Evolutionary conservation across 1,140 invertebrate species (phyloP).

Genomic region (Tetranychus cinnabarinus): DNA sequence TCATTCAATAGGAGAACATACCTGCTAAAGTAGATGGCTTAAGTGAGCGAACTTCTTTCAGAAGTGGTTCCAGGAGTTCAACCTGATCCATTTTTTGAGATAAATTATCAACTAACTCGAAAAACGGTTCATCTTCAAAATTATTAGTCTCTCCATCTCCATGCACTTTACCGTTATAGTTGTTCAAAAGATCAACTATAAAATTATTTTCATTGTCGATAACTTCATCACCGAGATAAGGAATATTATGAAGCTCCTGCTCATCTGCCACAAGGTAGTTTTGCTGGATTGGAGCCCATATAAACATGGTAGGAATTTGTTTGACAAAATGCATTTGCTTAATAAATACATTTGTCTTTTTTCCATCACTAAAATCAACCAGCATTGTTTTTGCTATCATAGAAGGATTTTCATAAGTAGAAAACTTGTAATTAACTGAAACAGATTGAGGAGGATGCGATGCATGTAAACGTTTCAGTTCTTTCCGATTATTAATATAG

Average conservation of each 20-base stretch:
- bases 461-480: background rate
- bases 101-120: conserved; percentile 71
- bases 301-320: conserved; percentile 87
- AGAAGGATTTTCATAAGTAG: too few species aligned
- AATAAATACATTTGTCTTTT: background rate
- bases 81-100: conserved; percentile 18
- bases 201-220: conserved; percentile 82
- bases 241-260: conserved; percentile 89
- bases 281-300: conserved; percentile 86
- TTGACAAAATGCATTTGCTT: background rate
- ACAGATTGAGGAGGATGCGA: too few species aligned
- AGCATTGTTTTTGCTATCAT: too few species aligned
- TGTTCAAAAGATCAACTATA: conserved; percentile 90
- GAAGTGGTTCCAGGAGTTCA: too few species aligned
- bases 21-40: background rate
- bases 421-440: too few species aligned
- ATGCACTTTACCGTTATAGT: conserved; percentile 90
- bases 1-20: too few species aligned
- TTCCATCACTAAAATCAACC: background rate
- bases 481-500: background rate
- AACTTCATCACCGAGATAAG: conserved; percentile 90
- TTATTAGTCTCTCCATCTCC: conserved; percentile 50
- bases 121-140: conserved; percentile 64
- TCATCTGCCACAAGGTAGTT: conserved; percentile 99
- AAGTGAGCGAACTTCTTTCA: background rate